Base-by-base conservation (phyloP, 92 coral and sea anemone species). In the Epizoanthus scotinus region DNA sequence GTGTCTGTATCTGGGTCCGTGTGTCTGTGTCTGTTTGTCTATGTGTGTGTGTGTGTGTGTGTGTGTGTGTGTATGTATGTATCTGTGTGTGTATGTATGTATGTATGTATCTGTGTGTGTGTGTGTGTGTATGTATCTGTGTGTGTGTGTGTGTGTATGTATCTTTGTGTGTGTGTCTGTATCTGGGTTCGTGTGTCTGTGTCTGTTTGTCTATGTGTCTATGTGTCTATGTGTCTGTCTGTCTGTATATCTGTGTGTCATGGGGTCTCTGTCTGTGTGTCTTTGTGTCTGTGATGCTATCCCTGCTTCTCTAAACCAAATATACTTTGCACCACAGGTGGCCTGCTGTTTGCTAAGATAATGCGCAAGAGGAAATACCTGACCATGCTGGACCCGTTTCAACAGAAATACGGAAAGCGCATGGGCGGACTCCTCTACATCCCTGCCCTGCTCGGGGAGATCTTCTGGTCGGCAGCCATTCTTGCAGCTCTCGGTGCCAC, bases 331-430 rank as follows among this genome's bases (percentile, higher is more conserved):
- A 75, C 80, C 26, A 3, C 84, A 94, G 97, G 98, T 44, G 98
- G 97, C 40, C 47, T 90, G 22, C 44, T 85, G 53, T 94, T 94
- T 65, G 98, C 98, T 1, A 88, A 90, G 71, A 88, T 87, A 86
- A 94, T 94, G 98, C 94, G 97, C 12, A 78, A 86, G 55, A 83
- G 82, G 22, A 81, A 82, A 57, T 94, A 92, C 87, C 63, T 92
- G 18, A 94, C 98, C 47, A 94, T 94, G 98, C 74, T 94, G 19
- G 98, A 94, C 67, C 98, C 98, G 10, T 94, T 94, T 86, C 97
- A 92, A 62, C 84, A 90, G 44, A 85, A 80, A 61, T 94, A 92
- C 77, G 98, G 98, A 49, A 42, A 77, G 27, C 91, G 91, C n/a
- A 87, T 94, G 89, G 98, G 98, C 6, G 97, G 97, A 14, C 89